Base-by-base conservation (phyloP, 2,888 invertebrate species). In the Euzetes globulus region DNA sequence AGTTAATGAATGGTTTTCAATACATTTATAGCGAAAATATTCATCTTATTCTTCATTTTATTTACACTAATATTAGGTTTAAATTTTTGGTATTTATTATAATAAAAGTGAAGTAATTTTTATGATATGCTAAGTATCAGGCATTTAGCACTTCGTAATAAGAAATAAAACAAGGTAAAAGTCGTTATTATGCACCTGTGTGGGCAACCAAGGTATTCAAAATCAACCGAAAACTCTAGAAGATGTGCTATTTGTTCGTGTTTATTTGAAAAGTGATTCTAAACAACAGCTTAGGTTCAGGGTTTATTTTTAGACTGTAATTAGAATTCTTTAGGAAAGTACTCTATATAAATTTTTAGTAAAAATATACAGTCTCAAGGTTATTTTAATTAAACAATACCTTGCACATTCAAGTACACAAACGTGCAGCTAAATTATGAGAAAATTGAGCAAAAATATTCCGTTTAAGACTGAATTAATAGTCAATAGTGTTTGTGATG, bases 1-100 rank as follows among this genome's bases (percentile, higher is more conserved):
- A 50, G n/a, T 50, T 50, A 50, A 50, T 50, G 50, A 50, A 50
- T 50, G 50, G 50, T n/a, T 50, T 50, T 50, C 50, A 50, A 50
- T 50, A 50, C 19, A 50, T 50, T 41, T 19, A 50, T 50, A 50
- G 50, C 50, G 19, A 50, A 50, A 50, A 17, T 17, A 2, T n/a
- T 50, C 17, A n/a, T 50, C n/a, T 50, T 50, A 19, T 50, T 50
- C 47, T 47, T 11, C 19, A 50, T 19, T 19, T 50, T 50, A 17
- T 19, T 19, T 50, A 19, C 50, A 9, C 50, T 50, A 19, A 50
- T 19, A 50, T 19, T 50, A 41, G 41, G 41, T 13, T 13, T 9
- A 5, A 41, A 13, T 33, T 41, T 41, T 41, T 41, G 7, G n/a
- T 19, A 50, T 19, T 50, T 50, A 19, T 50, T 19, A 19, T 50